phyloP scores from a whole-genome alignment of 2,797 vertebrate genomes.

The Sardinella longiceps region DNA sequence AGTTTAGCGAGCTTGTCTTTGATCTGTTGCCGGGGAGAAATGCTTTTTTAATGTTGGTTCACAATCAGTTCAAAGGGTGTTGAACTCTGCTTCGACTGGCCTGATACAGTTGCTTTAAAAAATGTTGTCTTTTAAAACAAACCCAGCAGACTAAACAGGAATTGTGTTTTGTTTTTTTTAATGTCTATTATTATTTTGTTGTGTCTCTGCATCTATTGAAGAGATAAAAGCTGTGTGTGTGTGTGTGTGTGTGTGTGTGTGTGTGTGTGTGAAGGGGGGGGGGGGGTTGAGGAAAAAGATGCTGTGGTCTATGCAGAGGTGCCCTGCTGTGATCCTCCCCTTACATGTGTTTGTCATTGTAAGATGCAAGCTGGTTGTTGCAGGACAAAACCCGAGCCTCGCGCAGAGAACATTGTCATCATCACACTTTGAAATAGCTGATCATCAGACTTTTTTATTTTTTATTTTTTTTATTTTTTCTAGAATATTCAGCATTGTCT shows the following conservation, averaged over 20 bases:
- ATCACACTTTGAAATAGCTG: neutral
- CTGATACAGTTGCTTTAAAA: neutral
- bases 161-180: too few species aligned
- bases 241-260: too few species aligned
- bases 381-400: neutral
- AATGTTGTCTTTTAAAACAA: neutral
- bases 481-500: neutral
- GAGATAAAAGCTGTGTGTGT: too few species aligned
- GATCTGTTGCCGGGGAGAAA: neutral
- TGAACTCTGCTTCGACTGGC: neutral
- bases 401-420: neutral
- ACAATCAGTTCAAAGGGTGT: neutral
- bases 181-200: too few species aligned
- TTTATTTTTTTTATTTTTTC: neutral
- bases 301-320: neutral
- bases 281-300: neutral
- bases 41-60: neutral
- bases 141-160: too few species aligned
- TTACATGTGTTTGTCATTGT: neutral
- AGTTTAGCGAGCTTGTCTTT: neutral
- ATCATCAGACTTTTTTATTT: neutral
- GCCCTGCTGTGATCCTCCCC: neutral
- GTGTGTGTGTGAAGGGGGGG: too few species aligned
- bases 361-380: neutral
- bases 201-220: too few species aligned